These are phyloP conservation scores for Chloebia gouldiae DNA, from an alignment of 2,113 vertebrate genomes.

Conservation along the genomic window DNA sequence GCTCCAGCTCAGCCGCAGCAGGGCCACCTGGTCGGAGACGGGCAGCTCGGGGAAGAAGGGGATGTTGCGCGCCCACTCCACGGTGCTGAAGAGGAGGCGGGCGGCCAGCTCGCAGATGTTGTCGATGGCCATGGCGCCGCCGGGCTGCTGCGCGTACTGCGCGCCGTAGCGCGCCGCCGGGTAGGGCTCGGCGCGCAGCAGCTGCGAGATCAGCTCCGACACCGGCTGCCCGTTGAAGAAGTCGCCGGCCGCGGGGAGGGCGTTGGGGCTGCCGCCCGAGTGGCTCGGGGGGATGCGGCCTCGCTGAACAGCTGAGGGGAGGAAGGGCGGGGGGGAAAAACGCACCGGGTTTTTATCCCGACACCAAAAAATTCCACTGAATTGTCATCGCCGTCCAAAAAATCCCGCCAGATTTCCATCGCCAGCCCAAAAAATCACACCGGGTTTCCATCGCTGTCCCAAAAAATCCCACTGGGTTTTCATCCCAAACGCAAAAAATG, in stretches of 20 bases:
- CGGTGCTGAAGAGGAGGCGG: slow-evolving; percentile 92
- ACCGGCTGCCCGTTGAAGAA: slow-evolving; percentile 90
- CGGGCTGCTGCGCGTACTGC: slow-evolving; percentile 81
- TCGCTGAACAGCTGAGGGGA: too few species aligned
- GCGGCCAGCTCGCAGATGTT: slow-evolving; percentile 96
- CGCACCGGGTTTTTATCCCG: too few species aligned
- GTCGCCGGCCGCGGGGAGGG: slow-evolving; percentile 71
- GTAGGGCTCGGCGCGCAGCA: slow-evolving; percentile 92
- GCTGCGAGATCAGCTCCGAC: slow-evolving; percentile 92
- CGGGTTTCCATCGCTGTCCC: too few species aligned
- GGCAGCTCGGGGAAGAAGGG: slow-evolving; percentile 92
- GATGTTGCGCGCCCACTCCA: slow-evolving; percentile 93
- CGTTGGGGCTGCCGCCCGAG: too few species aligned
- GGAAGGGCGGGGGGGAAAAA: too few species aligned
- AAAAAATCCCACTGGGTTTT: too few species aligned
- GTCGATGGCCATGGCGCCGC: slow-evolving; percentile 80
- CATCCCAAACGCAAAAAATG: too few species aligned
- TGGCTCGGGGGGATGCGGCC: too few species aligned
- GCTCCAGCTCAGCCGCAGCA: slow-evolving; percentile 93
- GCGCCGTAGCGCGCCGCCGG: slow-evolving; percentile 87
- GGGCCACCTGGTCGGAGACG: slow-evolving; percentile 89
- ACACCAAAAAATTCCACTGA: too few species aligned
- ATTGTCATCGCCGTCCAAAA: too few species aligned
- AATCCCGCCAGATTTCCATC: too few species aligned
- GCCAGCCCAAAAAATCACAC: too few species aligned